Evolutionary conservation across 2,113 vertebrate species (phyloP), one percentile per base, ranked within the genome.

Genomic region (Zeus faber): DNA sequence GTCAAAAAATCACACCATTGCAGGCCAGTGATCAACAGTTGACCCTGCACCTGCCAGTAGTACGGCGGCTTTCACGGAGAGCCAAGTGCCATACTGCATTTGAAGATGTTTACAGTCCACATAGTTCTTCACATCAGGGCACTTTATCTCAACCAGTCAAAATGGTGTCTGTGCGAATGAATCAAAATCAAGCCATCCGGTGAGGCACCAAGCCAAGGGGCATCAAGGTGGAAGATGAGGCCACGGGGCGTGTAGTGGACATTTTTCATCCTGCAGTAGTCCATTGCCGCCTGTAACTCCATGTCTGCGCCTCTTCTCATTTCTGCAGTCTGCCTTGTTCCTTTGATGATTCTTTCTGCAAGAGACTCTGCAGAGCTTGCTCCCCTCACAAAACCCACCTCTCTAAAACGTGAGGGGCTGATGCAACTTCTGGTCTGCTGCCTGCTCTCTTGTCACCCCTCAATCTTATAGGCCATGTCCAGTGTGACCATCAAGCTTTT

Each of bases 251-350:
- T 17, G n/a, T 41, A 41, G 3, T 41, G 3, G 4, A 41, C 39
- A 18, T 41, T 41, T 16, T 8, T 41, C 4, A 41, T 17, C 8
- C 8, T 41, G 39, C 39, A 17, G 39, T 41, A 41, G 3, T 41
- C 39, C 8, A 5, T 3, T 17, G 39, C 39, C 8, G 39, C 39
- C 17, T 3, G 5, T 6, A 41, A 41, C 46, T 49, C 23, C 8
- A 27, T 49, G 8, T 29, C 27, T 5, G 8, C 8, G 4, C 27
- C 27, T 29, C 27, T 29, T 8, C 27, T 29, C 27, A 29, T 29
- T 5, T 29, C 3, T 49, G 46, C 46, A 16, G 24, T 49, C 46
- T 49, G 24, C 23, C 24, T 49, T 8, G 23, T 49, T 25, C 46
- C 46, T 9, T 17, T 49, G 23, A 49, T 10, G 13, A 49, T 49